phyloP scores from a whole-genome alignment of 2,113 vertebrate species.

The Poecile atricapillus region DNA sequence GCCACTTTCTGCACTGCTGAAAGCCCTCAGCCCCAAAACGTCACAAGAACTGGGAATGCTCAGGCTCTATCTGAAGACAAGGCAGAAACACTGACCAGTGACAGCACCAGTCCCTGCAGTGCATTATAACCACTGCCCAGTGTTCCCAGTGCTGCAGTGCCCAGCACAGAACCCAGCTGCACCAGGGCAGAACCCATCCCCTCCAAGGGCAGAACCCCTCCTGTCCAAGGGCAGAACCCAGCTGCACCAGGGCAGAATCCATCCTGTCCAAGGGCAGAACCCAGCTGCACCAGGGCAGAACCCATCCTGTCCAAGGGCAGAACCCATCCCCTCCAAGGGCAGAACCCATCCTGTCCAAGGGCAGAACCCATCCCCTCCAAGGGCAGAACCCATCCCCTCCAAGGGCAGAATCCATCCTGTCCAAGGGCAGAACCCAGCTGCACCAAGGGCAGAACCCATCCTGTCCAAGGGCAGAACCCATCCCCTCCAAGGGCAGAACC shows the following conservation, averaged over 20 bases:
- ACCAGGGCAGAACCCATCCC: rapidly evolving
- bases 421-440: rapidly evolving
- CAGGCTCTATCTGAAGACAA: background rate
- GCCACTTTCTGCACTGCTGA: background rate
- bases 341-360: background rate
- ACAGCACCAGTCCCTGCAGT: rapidly evolving
- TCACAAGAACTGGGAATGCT: background rate
- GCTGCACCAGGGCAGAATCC: background rate
- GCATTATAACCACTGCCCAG: background rate
- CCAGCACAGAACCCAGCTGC: background rate
- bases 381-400: rapidly evolving
- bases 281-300: rapidly evolving
- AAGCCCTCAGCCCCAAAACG: too few relatives aligned
- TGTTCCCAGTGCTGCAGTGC: background rate
- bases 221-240: rapidly evolving
- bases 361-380: rapidly evolving
- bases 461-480: rapidly evolving
- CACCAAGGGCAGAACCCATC: rapidly evolving
- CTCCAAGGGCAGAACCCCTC: background rate
- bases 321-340: background rate
- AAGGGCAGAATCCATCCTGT: rapidly evolving
- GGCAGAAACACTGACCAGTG: background rate
- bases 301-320: rapidly evolving
- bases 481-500: rapidly evolving
- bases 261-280: rapidly evolving